Base-by-base conservation (phyloP, 2,888 invertebrate species). In the Standfussiana lucernea region DNA sequence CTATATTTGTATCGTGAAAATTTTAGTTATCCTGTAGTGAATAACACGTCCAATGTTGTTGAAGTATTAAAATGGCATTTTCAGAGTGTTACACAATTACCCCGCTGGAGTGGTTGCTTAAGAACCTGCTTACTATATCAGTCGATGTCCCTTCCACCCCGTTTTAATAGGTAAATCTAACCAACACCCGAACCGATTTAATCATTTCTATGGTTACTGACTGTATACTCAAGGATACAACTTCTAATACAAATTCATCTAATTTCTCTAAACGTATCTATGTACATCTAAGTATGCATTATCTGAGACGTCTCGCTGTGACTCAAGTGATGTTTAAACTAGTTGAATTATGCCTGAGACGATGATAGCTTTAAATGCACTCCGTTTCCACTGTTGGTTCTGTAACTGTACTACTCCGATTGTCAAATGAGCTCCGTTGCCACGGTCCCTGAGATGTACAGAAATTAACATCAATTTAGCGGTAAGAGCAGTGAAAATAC, bases 361-460 rank as follows among this genome's bases (percentile, higher is more conserved):
- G 35, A 42, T 61, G 65, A 70, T 32, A 66, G 77, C 68, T 50
- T 53, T 83, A 24, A 69, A 69, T 84, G 86, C 85, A 82, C 35
- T 56, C 15, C 56, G 67, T 71, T 45, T 62, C 35, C 15, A n/a
- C 7, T 61, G 45, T 73, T 78, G 28, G 24, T 59, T 76, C 53
- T 66, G 65, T 73, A 73, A 73, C 79, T 84, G 53, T 75, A 72
- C 18, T 59, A 64, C 40, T 79, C 37, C 69, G 47, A 47, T 66
- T 79, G 66, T 69, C 13, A 66, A 61, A 56, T 74, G 61, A 66
- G 53, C 32, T 65, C n/a, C 40, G 28, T 61, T 66, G 10, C 40
- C 11, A 3, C 8, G 13, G 32, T 42, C 5, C 28, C 69, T 4
- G 7, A 72, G 40, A 61, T 40, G 28, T 71, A 47, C 62, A 68